These are phyloP conservation scores for Hoplodrina ambigua DNA, from an alignment of 2,888 invertebrate species.

Conservation along the genomic window DNA sequence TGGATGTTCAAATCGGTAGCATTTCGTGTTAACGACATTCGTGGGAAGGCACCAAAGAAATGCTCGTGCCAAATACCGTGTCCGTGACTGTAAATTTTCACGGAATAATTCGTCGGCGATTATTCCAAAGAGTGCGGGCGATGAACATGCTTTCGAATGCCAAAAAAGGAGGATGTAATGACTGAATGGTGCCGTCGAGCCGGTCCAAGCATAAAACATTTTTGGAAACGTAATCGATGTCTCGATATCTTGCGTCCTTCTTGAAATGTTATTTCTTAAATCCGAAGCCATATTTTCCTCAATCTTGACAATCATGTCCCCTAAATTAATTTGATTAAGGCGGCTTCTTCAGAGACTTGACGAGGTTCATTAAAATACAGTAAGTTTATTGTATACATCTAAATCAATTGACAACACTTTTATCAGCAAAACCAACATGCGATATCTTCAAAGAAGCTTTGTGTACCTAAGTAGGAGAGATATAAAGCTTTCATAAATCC, in stretches of 20 bases:
- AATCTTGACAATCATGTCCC: slow-evolving; percentile 32
- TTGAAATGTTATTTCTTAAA: slow-evolving; percentile 43
- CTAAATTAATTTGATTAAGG: slow-evolving; percentile 47
- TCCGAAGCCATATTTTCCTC: slow-evolving; percentile 37
- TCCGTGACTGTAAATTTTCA: slow-evolving; percentile 71
- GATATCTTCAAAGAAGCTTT: slow-evolving; percentile 39
- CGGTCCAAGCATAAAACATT: slow-evolving; percentile 48
- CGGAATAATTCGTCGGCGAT: slow-evolving; percentile 67
- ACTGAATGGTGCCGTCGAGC: slow-evolving; percentile 63
- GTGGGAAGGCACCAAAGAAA: slow-evolving; percentile 66
- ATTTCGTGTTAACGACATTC: slow-evolving; percentile 65
- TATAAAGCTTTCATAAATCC: slow-evolving; percentile 65
- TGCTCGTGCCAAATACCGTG: slow-evolving; percentile 68
- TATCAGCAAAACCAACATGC: slow-evolving; percentile 42
- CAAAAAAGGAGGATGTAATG: slow-evolving; percentile 72
- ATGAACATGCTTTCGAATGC: slow-evolving; percentile 71
- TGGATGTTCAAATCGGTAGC: slow-evolving; percentile 59
- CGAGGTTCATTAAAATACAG: slow-evolving; percentile 46
- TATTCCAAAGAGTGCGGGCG: slow-evolving; percentile 63
- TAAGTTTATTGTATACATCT: slow-evolving; percentile 33
- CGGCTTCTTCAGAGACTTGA: slow-evolving; percentile 45
- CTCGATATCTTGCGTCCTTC: slow-evolving; percentile 52
- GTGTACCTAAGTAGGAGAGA: slow-evolving; percentile 19
- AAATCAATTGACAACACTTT: slow-evolving; percentile 55
- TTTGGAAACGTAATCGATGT: slow-evolving; percentile 60